phyloP scores from a whole-genome alignment of 2,797 vertebrate species.

The Sphenopsis melanotis region DNA sequence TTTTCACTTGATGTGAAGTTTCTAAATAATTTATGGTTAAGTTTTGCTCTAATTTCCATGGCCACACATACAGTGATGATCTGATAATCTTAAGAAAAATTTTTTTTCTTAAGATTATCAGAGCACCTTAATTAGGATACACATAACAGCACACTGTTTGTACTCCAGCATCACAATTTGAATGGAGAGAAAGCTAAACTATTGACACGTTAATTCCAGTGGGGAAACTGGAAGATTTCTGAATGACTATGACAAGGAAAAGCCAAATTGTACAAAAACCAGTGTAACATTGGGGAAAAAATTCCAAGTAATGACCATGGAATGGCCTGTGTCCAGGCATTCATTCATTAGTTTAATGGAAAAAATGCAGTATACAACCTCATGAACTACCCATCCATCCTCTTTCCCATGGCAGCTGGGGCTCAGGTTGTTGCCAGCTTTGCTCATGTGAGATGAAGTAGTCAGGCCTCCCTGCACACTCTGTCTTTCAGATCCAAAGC shows the following conservation, averaged over 20 bases:
- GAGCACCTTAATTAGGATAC: background rate
- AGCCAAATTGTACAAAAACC: background rate
- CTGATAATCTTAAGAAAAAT: no score
- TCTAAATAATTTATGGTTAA: background rate
- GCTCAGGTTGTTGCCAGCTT: background rate
- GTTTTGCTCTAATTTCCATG: background rate
- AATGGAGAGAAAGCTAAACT: background rate
- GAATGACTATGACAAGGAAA: background rate
- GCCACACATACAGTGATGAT: accelerated
- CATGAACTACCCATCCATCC: background rate
- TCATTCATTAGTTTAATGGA: background rate
- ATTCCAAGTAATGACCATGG: background rate
- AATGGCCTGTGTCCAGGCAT: background rate
- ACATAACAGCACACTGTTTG: background rate
- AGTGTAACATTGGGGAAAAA: background rate
- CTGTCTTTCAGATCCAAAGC: background rate
- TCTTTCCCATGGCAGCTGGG: background rate
- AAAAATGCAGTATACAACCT: background rate
- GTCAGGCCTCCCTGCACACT: background rate
- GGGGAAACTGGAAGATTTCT: background rate
- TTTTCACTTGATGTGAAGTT: background rate
- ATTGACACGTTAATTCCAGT: accelerated
- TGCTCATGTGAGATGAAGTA: background rate
- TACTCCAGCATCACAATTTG: background rate
- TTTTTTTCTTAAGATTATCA: background rate